Evolutionary conservation across 92 coral and sea anemone species (phyloP).

Genomic region (Zoanthus gigantus): DNA sequence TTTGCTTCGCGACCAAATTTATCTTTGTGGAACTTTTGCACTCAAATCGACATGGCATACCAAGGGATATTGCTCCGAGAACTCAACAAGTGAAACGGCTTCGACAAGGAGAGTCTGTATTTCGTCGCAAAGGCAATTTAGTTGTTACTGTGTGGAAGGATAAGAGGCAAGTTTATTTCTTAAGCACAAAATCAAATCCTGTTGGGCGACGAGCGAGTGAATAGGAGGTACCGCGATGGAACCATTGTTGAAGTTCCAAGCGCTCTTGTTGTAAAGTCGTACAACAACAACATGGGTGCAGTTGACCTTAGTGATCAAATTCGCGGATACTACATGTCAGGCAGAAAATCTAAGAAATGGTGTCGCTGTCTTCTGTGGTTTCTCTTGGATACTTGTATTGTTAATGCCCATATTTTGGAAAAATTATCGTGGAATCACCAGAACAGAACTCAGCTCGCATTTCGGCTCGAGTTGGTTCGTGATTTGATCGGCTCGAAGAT

Average conservation of each 20-base stretch:
- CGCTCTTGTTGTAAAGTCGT: slow-evolving; percentile 42
- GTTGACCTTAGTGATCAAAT: slow-evolving; percentile 56
- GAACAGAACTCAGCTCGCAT: slow-evolving; percentile 57
- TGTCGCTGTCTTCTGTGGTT: slow-evolving; percentile 55
- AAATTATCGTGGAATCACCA: slow-evolving; percentile 27
- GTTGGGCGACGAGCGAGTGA: slow-evolving; percentile 44
- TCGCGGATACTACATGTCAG: slow-evolving; percentile 49
- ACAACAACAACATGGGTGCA: slow-evolving; percentile 62
- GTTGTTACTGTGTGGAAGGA: slow-evolving; percentile 53
- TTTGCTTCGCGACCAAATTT: no score
- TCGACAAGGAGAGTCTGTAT: slow-evolving; percentile 44
- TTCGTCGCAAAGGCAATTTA: slow-evolving; percentile 30
- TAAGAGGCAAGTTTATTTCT: slow-evolving; percentile 44
- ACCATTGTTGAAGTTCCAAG: slow-evolving; percentile 41
- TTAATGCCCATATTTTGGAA: slow-evolving; percentile 55
- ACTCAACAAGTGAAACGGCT: slow-evolving; percentile 49
- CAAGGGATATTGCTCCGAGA: slow-evolving; percentile 7
- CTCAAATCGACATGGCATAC: slow-evolving; percentile 56
- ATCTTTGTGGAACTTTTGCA: not conserved
- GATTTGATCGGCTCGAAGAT: slow-evolving; percentile 47
- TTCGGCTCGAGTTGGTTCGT: slow-evolving; percentile 55
- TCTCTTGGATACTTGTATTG: slow-evolving; percentile 45
- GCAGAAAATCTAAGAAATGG: slow-evolving; percentile 59
- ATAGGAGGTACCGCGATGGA: slow-evolving; percentile 37
- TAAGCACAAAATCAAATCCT: slow-evolving; percentile 41